These are phyloP conservation scores for Drosophila meridionalis DNA, from an alignment of 2,888 invertebrate species.

Conservation along the genomic window DNA sequence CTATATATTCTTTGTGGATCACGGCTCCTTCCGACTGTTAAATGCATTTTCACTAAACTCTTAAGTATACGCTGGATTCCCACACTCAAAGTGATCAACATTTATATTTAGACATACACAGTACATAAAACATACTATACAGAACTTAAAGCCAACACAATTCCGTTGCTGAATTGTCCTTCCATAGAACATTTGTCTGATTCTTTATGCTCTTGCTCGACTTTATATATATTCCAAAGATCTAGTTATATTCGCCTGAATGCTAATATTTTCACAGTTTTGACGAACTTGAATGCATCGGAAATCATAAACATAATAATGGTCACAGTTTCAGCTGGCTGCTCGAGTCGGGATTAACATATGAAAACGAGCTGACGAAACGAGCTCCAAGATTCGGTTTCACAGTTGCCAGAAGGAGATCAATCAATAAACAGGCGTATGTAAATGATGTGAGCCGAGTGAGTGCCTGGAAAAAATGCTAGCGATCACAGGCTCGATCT, in stretches of 20 bases:
- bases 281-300: slow-evolving; percentile 3
- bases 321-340: slow-evolving; percentile 47
- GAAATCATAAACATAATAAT: slow-evolving; percentile 24
- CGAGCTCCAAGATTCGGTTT: slow-evolving; percentile 52
- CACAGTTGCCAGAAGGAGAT: slow-evolving; percentile 39
- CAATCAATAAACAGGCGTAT: slow-evolving; percentile 64
- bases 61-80: not conserved
- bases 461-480: slow-evolving; percentile 8
- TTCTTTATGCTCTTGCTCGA: not conserved
- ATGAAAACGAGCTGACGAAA: slow-evolving; percentile 67
- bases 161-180: not conserved
- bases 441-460: slow-evolving; percentile 55
- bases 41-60: not conserved
- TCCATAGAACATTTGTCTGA: not conserved
- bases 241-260: not conserved
- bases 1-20: too few relatives aligned
- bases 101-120: not conserved
- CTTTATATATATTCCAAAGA: not conserved
- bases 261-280: slow-evolving; percentile 42
- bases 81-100: too few relatives aligned
- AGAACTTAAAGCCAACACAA: not conserved
- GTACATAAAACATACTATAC: not conserved
- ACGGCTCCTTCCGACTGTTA: not conserved
- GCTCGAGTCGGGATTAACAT: slow-evolving; percentile 43
- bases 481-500: slow-evolving; percentile 46